Evolutionary conservation across 2,797 vertebrate genomes (phyloP).

Genomic region (Microctenopoma stevenorrisi): DNA sequence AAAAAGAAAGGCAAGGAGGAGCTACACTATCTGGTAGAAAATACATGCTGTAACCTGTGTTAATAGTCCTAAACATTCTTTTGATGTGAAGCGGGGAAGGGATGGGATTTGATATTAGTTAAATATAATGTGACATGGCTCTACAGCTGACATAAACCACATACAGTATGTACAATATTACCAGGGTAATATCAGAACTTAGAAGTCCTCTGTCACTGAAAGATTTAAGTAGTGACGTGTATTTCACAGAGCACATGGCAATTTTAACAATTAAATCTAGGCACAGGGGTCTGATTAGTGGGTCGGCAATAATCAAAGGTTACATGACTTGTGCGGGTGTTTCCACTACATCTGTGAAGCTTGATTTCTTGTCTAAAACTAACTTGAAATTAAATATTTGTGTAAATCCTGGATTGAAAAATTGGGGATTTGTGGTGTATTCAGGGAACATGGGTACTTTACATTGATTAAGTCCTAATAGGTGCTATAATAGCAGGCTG

Average conservation of each 20-base stretch:
- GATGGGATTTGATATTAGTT: background rate
- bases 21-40: background rate
- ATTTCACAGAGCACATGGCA: background rate
- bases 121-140: background rate
- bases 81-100: background rate
- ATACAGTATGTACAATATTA: too few relatives aligned
- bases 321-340: too few relatives aligned
- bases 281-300: too few relatives aligned
- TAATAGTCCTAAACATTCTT: background rate
- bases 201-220: too few relatives aligned
- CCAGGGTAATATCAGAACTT: too few relatives aligned
- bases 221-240: background rate
- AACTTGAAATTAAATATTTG: too few relatives aligned
- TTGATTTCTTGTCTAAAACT: background rate
- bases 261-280: too few relatives aligned
- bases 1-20: background rate
- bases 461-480: accelerated
- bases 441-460: background rate
- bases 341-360: too few relatives aligned
- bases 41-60: background rate
- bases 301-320: too few relatives aligned
- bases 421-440: background rate
- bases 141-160: background rate
- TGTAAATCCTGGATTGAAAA: background rate
- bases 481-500: background rate